phyloP scores from a whole-genome alignment of 1,140 invertebrate species.

The Melitaea cinxia region DNA sequence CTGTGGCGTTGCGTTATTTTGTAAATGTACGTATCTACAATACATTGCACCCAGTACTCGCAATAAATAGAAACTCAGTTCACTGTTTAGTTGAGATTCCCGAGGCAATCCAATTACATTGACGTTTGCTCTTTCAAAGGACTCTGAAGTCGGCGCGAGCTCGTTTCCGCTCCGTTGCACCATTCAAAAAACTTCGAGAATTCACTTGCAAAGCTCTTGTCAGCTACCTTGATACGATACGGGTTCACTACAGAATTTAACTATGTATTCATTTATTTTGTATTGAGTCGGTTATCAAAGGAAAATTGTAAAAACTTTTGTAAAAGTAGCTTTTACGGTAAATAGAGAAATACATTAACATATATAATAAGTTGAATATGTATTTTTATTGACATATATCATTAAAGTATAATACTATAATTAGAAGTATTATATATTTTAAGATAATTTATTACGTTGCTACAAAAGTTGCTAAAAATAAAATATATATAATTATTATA shows the following conservation, averaged over 20 bases:
- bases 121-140: constrained; percentile 62
- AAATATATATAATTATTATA: too few species aligned
- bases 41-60: not conserved
- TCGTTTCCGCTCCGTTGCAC: constrained; percentile 43
- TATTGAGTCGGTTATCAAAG: not conserved
- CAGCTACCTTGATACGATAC: constrained; percentile 11
- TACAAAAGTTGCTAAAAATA: too few species aligned
- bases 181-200: constrained; percentile 34
- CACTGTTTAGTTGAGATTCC: constrained; percentile 43
- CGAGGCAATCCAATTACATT: constrained; percentile 69
- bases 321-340: not conserved
- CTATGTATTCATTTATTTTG: constrained; percentile 1
- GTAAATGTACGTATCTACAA: not conserved
- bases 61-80: constrained; percentile 33
- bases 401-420: too few species aligned
- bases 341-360: too few species aligned
- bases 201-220: constrained; percentile 26
- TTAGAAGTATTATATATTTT: too few species aligned
- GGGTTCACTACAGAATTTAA: not conserved
- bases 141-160: constrained; percentile 40
- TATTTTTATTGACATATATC: too few species aligned
- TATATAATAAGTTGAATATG: too few species aligned
- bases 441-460: too few species aligned
- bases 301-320: not conserved
- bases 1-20: too few species aligned